These are phyloP conservation scores for Bos javanicus DNA, from an alignment of 2,113 vertebrate genomes.

Conservation along the genomic window DNA sequence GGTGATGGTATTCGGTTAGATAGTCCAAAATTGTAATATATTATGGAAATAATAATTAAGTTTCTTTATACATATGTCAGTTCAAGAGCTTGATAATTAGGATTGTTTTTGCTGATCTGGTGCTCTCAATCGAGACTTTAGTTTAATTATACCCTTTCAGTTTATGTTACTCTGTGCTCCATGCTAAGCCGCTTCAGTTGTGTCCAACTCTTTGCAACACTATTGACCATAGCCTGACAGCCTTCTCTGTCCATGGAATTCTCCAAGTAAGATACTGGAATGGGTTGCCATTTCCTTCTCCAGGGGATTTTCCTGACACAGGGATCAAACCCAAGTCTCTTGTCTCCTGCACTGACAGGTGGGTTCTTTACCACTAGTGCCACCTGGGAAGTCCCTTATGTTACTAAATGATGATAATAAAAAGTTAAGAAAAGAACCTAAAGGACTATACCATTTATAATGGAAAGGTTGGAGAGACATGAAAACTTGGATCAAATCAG, in stretches of 20 bases:
- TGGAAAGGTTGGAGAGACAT: not conserved
- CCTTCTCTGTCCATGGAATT: not conserved
- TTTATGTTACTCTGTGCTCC: not conserved
- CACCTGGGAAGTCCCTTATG: not conserved
- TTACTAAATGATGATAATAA: not conserved
- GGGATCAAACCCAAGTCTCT: not conserved
- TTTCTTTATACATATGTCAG: not conserved
- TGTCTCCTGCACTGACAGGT: not conserved
- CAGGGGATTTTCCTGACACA: not conserved
- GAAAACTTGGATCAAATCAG: not conserved
- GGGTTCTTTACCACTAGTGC: not conserved
- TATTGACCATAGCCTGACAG: not conserved
- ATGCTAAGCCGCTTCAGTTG: fast-evolving
- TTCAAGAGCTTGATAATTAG: not conserved
- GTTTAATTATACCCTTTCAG: not conserved
- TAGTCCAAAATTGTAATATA: not conserved
- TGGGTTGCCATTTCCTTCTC: not conserved
- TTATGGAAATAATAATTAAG: not conserved
- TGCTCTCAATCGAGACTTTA: not conserved
- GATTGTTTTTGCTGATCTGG: not conserved
- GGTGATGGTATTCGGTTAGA: not conserved
- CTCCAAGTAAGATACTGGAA: not conserved
- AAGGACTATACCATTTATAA: not conserved
- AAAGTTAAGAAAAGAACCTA: not conserved
- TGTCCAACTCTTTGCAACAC: not conserved